Base-by-base conservation (phyloP, 2,113 vertebrate species). In the Alces alces region DNA sequence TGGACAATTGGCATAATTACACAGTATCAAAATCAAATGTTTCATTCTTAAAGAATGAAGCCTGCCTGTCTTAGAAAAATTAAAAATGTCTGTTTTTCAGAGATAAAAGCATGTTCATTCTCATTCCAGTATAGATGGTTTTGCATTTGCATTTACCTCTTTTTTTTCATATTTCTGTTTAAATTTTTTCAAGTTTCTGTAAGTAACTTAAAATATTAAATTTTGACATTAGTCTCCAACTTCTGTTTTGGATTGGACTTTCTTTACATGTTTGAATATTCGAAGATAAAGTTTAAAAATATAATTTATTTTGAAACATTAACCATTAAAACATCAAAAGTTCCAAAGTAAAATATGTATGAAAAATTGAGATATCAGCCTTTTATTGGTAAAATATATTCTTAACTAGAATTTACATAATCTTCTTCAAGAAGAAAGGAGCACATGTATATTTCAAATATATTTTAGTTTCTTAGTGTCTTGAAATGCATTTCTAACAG, bases 131-230 rank as follows among this genome's bases (percentile, higher is more conserved):
- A 30, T 55, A 7, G 16, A 5, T 36, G 30, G 13, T 15, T 89
- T 50, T 89, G 10, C 39, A 83, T 84, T 93, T 52, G 9, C 39
- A 79, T 84, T 93, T 52, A 64, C 6, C 28, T 50, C 14, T 79
- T 84, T 55, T 55, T 45, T 66, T 83, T 60, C 13, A 30, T 85
- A 36, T 85, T 92, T 47, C 16, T 28, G 21, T 90, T 93, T 64
- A 50, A 54, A 21, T 21, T 93, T 91, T 91, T 27, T 43, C 27
- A 28, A 2, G 36, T 84, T 93, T 91, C 57, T 33, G 7, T 89
- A 93, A 86, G 79, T 93, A 91, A 60, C 84, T 95, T 96, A 27
- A 95, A 86, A 83, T 83, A 52, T 45, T 45, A 93, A 82, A 58
- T 94, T 87, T 60, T 90, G 10, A 19, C 8, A 28, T 28, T 52